phyloP scores from a whole-genome alignment of 2,888 invertebrate genomes.

The Prosapia bicincta region DNA sequence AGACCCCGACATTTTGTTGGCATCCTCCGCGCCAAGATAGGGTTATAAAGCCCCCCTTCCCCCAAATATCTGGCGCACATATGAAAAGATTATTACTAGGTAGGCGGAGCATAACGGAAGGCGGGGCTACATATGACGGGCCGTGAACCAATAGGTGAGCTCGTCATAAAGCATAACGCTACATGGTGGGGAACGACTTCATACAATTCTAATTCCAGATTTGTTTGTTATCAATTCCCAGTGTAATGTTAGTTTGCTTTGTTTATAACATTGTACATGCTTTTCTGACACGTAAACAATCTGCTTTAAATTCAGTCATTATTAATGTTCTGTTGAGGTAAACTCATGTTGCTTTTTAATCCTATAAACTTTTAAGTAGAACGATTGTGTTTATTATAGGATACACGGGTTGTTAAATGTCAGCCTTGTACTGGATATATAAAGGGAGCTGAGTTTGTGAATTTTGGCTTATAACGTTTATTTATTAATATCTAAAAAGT shows the following conservation, averaged over 20 bases:
- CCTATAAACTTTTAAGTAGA: not conserved
- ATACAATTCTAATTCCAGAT: not conserved
- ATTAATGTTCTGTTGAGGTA: not conserved
- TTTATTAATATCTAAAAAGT: too few relatives aligned
- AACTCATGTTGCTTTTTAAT: not conserved
- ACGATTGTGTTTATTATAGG: too few relatives aligned
- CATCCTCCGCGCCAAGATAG: conserved; percentile 8
- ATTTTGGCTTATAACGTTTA: too few relatives aligned
- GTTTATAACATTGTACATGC: not conserved
- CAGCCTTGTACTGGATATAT: too few relatives aligned
- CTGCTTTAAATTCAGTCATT: not conserved
- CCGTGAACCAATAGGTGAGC: conserved; percentile 18
- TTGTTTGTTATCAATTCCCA: not conserved
- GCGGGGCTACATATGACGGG: conserved; percentile 24
- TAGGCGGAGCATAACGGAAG: conserved; percentile 30
- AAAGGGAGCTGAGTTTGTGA: too few relatives aligned
- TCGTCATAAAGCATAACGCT: conserved; percentile 31
- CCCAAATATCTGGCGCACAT: conserved; percentile 16
- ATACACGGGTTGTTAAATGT: too few relatives aligned
- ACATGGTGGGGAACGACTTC: conserved; percentile 20
- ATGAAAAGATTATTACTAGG: conserved; percentile 30
- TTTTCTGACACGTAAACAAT: not conserved
- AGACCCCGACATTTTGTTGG: conserved; percentile 21
- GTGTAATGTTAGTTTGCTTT: not conserved
- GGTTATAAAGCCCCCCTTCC: conserved; percentile 3